These are phyloP conservation scores for Gymnosoma rotundatum DNA, from an alignment of 2,888 invertebrate genomes.

Conservation along the genomic window DNA sequence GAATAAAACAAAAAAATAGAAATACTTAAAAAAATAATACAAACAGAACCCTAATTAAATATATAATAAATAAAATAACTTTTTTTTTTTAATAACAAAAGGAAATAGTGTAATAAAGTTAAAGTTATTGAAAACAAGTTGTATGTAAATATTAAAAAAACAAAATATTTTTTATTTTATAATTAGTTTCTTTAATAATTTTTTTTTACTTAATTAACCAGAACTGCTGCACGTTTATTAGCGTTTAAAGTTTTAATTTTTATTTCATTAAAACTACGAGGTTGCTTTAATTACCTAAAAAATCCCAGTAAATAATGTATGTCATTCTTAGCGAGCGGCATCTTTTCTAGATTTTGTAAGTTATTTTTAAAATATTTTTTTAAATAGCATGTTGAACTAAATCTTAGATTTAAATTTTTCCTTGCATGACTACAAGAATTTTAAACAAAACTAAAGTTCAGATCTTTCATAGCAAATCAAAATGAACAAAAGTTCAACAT, in stretches of 20 bases:
- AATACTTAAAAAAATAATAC: conserved; percentile 23
- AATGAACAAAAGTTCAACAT: too few relatives aligned
- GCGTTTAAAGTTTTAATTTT: not conserved
- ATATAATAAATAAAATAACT: conserved; percentile 3
- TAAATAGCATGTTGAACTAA: too few relatives aligned
- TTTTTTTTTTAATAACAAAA: not conserved
- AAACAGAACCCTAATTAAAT: conserved; percentile 19
- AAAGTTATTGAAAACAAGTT: conserved; percentile 22
- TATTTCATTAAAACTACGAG: not conserved
- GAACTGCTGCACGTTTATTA: conserved; percentile 4
- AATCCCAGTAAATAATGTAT: too few relatives aligned
- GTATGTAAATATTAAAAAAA: conserved; percentile 1
- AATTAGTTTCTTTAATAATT: conserved; percentile 22
- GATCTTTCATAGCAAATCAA: too few relatives aligned
- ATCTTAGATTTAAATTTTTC: too few relatives aligned
- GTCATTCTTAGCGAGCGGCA: too few relatives aligned
- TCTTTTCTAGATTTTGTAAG: too few relatives aligned
- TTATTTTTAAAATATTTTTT: too few relatives aligned
- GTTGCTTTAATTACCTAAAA: not conserved
- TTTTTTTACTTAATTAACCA: conserved; percentile 9
- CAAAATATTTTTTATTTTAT: not conserved
- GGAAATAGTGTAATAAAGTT: conserved; percentile 35
- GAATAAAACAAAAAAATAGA: not conserved
- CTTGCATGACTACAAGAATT: too few relatives aligned
- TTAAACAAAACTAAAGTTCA: too few relatives aligned